Evolutionary conservation across 2,797 vertebrate genomes (phyloP), one percentile per base, ranked within the genome.

Genomic region (Notoglanidium macrostoma): DNA sequence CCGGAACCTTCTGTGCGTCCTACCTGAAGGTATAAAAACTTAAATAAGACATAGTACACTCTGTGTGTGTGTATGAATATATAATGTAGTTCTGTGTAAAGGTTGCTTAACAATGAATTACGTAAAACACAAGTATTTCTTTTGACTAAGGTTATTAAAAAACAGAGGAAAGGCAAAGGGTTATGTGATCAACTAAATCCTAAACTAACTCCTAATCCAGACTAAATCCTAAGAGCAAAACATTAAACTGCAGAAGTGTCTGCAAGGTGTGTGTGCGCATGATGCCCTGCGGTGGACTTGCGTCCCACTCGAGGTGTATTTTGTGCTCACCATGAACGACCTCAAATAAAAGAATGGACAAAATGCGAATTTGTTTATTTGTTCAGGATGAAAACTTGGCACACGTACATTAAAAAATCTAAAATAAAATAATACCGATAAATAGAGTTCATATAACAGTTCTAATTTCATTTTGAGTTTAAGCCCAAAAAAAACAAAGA

Each of bases 1-100:
- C 84, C 94, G 98, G 88, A 99, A 99, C 94, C 96, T 98, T 81
- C 97, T 99, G 59, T 97, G 97, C 88, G 96, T 97, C 89, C 96
- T 99, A 92, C 98, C 98, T 67, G 98, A 97, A 94, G 98, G 98
- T 99, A 93, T 94, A 70, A 26, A 14, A 32, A 2, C n/a, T 40
- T 83, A 54, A 68, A 82, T 17, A 76, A 14, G 9, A 78, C 19
- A 8, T 35, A 11, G 21, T 68, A 54, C 29, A 35, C 46, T 29
- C 5, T 55, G 19, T n/a, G 44, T 85, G 26, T 89, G 14, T 87
- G 83, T 93, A 40, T 84, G 94, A 86, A n/a, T 70, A 12, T 72
- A 9, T 72, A 72, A 35, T 72, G 7, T 72, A 10, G 32, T 23
- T 44, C 14, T 68, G 32, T 68, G 32, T 68, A 35, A 29, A 65